Evolutionary conservation across 1,140 invertebrate genomes (phyloP).

Genomic region (Lysiphlebus fabarum): DNA sequence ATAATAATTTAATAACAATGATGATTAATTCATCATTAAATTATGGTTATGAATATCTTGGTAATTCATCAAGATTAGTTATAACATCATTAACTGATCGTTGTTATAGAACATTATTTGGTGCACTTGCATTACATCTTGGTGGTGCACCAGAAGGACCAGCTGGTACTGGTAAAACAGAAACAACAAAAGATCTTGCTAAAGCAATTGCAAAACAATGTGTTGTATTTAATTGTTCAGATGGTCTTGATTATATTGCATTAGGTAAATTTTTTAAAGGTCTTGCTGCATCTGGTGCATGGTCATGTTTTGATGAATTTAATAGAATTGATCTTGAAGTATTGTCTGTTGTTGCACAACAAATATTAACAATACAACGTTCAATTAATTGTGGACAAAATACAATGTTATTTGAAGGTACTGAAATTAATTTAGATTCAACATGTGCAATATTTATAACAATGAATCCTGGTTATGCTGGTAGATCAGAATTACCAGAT

Average conservation of each 20-base stretch:
- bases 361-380: slow-evolving; percentile 73
- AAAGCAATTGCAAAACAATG: slow-evolving; percentile 96
- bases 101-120: slow-evolving; percentile 87
- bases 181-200: slow-evolving; percentile 94
- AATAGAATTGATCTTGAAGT: slow-evolving; percentile 83
- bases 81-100: slow-evolving; percentile 87
- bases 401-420: slow-evolving; percentile 85
- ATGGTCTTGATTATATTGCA: slow-evolving; percentile 88
- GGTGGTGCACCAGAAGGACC: slow-evolving; percentile 91
- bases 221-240: slow-evolving; percentile 95
- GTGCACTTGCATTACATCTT: slow-evolving; percentile 80
- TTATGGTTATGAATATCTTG: slow-evolving; percentile 94
- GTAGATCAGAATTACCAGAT: slow-evolving; percentile 85
- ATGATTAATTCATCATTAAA: slow-evolving; percentile 89
- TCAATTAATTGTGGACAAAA: slow-evolving; percentile 74
- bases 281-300: slow-evolving; percentile 89
- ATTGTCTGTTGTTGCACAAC: slow-evolving; percentile 88
- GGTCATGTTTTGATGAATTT: slow-evolving; percentile 98
- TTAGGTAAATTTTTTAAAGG: slow-evolving; percentile 97
- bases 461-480: slow-evolving; percentile 94
- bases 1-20: slow-evolving; percentile 69
- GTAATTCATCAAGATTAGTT: slow-evolving; percentile 81
- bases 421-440: slow-evolving; percentile 80
- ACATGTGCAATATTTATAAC: slow-evolving; percentile 93
- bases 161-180: slow-evolving; percentile 93